These are phyloP conservation scores for Paraescarpia echinospica DNA, from an alignment of 1,140 invertebrate genomes.

Conservation along the genomic window DNA sequence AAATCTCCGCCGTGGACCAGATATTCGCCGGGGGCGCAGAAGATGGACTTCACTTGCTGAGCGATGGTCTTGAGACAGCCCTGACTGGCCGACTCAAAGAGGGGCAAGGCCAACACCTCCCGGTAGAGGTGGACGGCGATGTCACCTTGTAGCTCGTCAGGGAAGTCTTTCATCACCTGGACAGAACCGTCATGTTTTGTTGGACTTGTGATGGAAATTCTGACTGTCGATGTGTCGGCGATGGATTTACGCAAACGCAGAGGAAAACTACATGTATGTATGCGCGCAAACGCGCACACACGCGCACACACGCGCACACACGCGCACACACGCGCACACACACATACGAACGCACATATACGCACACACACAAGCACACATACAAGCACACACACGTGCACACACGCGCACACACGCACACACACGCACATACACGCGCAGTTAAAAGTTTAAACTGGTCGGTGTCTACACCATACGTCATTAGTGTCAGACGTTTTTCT, in stretches of 20 bases:
- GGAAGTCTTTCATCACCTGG: slow-evolving; percentile 93
- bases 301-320: too few species aligned
- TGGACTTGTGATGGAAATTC: neutral
- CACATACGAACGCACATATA: too few species aligned
- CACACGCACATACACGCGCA: too few species aligned
- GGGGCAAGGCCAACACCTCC: slow-evolving; percentile 89
- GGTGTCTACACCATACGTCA: too few species aligned
- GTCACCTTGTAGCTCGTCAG: slow-evolving; percentile 90
- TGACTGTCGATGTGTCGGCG: neutral
- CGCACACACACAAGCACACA: too few species aligned
- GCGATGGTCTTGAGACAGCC: slow-evolving; percentile 33
- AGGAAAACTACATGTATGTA: too few species aligned
- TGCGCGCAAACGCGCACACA: too few species aligned
- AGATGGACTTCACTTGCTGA: slow-evolving; percentile 43
- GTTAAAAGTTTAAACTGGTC: too few species aligned
- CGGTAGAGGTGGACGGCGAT: slow-evolving; percentile 93
- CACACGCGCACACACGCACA: too few species aligned
- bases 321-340: too few species aligned
- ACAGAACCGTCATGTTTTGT: neutral
- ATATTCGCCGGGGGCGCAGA: slow-evolving; percentile 56
- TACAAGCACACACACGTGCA: too few species aligned
- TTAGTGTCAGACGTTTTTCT: too few species aligned
- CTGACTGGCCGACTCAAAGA: slow-evolving; percentile 79
- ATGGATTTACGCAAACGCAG: neutral
- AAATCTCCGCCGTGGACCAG: slow-evolving; percentile 54